A percentile compares a stretch with the other conserved stretches of the same genome.
Evolutionary conservation across 2,888 invertebrate genomes (phyloP).

Genomic region (Polydesmus complanatus): DNA sequence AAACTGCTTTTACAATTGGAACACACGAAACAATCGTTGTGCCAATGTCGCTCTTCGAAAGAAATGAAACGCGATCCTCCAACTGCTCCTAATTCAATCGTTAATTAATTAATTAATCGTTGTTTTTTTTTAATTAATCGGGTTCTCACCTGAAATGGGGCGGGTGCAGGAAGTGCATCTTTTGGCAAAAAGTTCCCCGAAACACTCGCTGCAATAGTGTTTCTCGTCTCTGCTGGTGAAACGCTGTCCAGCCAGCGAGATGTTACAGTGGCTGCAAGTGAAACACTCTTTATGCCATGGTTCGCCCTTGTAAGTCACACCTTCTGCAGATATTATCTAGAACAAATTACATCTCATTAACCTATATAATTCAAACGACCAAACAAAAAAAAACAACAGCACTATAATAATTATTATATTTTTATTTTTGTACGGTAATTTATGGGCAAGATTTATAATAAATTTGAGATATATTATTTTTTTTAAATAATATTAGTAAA

Average conservation of each 20-base stretch:
- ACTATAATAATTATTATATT: no score
- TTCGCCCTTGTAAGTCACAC: slow-evolving; percentile 98
- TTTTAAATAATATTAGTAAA: no score
- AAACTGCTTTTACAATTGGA: slow-evolving; percentile 88
- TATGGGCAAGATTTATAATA: no score
- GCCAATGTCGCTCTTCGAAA: slow-evolving; percentile 99
- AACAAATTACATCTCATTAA: no score
- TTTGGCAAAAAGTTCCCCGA: slow-evolving; percentile 96
- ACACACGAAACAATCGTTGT: slow-evolving; percentile 99
- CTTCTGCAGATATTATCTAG: slow-evolving; percentile 98
- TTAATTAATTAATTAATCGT: neutral
- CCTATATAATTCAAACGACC: no score
- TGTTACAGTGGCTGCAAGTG: slow-evolving; percentile 93
- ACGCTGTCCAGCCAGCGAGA: slow-evolving; percentile 91
- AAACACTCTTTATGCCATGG: slow-evolving; percentile 99
- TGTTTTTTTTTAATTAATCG: no score
- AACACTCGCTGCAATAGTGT: slow-evolving; percentile 98
- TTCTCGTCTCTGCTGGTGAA: slow-evolving; percentile 98
- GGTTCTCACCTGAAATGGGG: slow-evolving; percentile 93
- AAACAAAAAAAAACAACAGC: no score
- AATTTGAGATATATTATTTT: no score
- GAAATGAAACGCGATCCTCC: slow-evolving; percentile 98
- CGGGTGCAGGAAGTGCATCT: slow-evolving; percentile 93
- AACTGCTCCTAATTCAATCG: slow-evolving; percentile 58
- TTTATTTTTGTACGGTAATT: no score